Percentiles rank a stretch among this genome's conserved stretches.
Conservation (phyloP, 2,888 invertebrate genomes). For the Petrophora chlorosata region DNA sequence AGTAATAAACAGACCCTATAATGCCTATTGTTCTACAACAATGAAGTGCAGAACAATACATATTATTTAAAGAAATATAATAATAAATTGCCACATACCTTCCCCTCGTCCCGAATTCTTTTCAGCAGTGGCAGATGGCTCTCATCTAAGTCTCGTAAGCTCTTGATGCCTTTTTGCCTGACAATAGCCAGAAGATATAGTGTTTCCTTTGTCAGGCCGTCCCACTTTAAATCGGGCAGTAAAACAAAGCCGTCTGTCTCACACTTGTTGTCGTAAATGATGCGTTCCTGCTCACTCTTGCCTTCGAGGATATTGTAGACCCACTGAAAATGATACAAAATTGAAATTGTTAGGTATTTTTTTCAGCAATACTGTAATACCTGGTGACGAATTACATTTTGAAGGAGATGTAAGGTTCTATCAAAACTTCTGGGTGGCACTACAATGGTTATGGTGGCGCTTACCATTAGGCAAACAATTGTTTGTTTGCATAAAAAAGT, state of each 20-base stretch:
- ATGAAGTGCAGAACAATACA: too few species aligned
- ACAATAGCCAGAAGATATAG: conserved; percentile 94
- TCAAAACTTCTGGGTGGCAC: too few species aligned
- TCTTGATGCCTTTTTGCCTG: conserved; percentile 88
- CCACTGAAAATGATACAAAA: conserved; percentile 88
- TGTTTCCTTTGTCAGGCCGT: conserved; percentile 89
- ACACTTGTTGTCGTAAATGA: conserved; percentile 88
- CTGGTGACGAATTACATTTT: too few species aligned
- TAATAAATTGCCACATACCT: conserved; percentile 66
- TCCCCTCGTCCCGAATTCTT: conserved; percentile 90
- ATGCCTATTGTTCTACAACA: too few species aligned
- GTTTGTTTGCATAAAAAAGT: too few species aligned
- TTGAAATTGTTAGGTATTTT: background rate
- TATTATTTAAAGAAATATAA: background rate
- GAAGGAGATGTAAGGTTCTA: too few species aligned
- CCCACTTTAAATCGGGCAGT: conserved; percentile 98
- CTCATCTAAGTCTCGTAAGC: conserved; percentile 91
- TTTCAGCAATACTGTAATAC: too few species aligned
- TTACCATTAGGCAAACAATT: too few species aligned
- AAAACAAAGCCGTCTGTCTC: conserved; percentile 93
- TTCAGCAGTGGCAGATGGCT: conserved; percentile 91
- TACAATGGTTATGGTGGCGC: too few species aligned
- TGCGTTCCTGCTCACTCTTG: conserved; percentile 93
- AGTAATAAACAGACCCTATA: too few species aligned
- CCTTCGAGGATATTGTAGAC: conserved; percentile 97